Percentiles rank a stretch among this genome's conserved stretches.
Conservation (phyloP, 2,797 vertebrate genomes). For the Cephalopachus bancanus region DNA sequence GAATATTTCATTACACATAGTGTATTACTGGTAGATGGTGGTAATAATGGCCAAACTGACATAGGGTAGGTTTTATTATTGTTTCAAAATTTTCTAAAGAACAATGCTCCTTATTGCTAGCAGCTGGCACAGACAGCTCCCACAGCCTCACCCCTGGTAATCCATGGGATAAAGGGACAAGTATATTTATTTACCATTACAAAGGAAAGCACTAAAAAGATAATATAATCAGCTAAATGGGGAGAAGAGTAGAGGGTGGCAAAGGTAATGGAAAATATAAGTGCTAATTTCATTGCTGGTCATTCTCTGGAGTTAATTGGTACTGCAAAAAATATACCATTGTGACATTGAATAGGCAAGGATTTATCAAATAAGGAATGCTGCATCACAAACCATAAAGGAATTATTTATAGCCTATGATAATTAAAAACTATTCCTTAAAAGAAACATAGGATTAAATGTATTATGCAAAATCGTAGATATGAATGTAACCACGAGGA, state of each 20-base stretch:
- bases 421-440: conserved; percentile 12
- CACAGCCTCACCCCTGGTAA: background rate
- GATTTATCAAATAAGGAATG: conserved; percentile 47
- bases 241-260: background rate
- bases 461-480: background rate
- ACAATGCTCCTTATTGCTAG: background rate
- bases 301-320: background rate
- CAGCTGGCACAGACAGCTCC: background rate
- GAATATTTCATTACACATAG: background rate
- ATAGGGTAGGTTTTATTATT: background rate
- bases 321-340: background rate
- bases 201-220: background rate
- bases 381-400: background rate
- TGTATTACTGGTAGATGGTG: background rate
- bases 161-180: background rate
- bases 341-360: background rate
- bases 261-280: background rate
- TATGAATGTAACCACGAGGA: background rate
- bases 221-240: background rate
- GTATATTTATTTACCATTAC: background rate
- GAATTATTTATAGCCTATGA: conserved; percentile 29
- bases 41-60: background rate
- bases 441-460: conserved; percentile 36
- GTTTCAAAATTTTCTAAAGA: background rate
- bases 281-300: conserved; percentile 24